These are phyloP conservation scores for Drosophila bunnanda DNA, from an alignment of 2,888 invertebrate genomes.

Conservation along the genomic window DNA sequence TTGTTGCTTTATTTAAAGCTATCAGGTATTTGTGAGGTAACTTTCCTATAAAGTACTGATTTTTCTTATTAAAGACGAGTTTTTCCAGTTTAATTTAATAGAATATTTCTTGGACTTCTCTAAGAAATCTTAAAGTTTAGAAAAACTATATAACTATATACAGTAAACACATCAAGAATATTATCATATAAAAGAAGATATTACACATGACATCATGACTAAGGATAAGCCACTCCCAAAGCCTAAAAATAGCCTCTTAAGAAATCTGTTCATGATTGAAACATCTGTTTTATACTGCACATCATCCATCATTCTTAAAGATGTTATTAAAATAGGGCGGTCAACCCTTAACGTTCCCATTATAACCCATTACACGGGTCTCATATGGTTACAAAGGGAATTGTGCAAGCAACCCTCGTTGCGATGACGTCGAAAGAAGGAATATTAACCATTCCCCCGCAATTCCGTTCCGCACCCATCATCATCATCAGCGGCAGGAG, in stretches of 20 bases:
- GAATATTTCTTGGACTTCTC: too few species aligned
- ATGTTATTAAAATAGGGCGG: conserved; percentile 41
- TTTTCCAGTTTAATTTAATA: too few species aligned
- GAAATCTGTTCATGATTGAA: conserved; percentile 36
- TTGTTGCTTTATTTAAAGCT: background rate
- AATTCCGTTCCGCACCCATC: background rate
- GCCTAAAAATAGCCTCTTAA: background rate
- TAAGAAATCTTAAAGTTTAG: too few species aligned
- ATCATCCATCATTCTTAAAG: conserved; percentile 39
- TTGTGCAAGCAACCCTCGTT: conserved; percentile 65
- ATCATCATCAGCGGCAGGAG: conserved; percentile 27
- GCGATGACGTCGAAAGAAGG: conserved; percentile 23
- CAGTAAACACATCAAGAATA: too few species aligned
- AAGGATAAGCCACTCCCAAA: background rate
- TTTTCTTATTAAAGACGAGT: background rate
- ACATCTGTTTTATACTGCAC: conserved; percentile 33
- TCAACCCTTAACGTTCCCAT: conserved; percentile 28
- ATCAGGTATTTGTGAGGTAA: background rate
- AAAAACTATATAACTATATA: too few species aligned
- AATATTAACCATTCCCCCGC: conserved; percentile 13
- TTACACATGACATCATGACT: background rate
- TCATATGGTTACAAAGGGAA: conserved; percentile 34
- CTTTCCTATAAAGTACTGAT: too few species aligned
- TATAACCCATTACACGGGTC: conserved; percentile 41
- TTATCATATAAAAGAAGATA: background rate